phyloP scores from a whole-genome alignment of 2,797 vertebrate genomes.

The Basileuterus tristriatus region DNA sequence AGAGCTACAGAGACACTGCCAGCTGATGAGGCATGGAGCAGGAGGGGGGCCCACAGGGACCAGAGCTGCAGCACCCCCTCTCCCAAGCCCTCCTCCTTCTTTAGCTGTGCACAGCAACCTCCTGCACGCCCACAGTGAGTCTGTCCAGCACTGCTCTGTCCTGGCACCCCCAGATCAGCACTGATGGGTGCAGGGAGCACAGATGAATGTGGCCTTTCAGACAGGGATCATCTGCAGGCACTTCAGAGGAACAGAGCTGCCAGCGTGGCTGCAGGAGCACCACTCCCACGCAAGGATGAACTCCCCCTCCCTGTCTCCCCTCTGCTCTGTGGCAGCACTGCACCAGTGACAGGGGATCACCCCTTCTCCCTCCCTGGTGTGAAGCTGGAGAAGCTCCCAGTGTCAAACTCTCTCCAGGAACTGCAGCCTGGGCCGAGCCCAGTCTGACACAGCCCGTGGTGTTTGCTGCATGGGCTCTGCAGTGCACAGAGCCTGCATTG shows the following conservation, averaged over 20 bases:
- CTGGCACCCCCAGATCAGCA: not conserved
- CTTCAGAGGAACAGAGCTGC: not conserved
- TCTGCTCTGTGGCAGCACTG: not conserved
- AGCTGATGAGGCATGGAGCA: not conserved
- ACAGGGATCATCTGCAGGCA: not conserved
- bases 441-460: not conserved
- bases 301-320: not conserved
- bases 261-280: not conserved
- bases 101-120: not conserved
- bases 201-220: not conserved
- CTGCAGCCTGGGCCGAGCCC: not conserved
- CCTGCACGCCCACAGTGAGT: not conserved
- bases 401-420: not conserved
- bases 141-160: not conserved
- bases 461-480: constrained; percentile 22
- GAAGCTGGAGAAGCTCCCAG: not conserved
- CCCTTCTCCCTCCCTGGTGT: not conserved
- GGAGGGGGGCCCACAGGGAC: not conserved
- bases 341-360: not conserved
- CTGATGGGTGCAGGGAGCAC: not conserved
- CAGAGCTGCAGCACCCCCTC: not conserved
- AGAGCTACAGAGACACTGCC: not conserved
- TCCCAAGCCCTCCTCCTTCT: not conserved
- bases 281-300: not conserved
- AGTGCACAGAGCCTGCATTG: constrained; percentile 50